Evolutionary conservation across 2,113 vertebrate genomes (phyloP).

Genomic region (Sebastes fasciatus): DNA sequence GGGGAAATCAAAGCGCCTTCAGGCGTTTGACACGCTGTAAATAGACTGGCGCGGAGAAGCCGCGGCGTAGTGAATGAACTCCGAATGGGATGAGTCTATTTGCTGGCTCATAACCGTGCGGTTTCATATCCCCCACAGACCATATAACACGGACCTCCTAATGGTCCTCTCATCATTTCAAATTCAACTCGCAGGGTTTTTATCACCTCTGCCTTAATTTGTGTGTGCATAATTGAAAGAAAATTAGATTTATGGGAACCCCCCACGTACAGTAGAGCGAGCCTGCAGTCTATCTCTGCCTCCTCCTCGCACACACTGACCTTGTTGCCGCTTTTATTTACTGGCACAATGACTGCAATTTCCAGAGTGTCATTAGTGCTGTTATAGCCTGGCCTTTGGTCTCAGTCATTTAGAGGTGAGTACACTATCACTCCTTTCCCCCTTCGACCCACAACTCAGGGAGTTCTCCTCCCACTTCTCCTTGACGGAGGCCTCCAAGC

Average conservation of each 20-base stretch:
- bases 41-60: slow-evolving; percentile 50
- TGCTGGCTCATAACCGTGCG: slow-evolving; percentile 56
- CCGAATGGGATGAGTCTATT: slow-evolving; percentile 72
- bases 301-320: slow-evolving; percentile 39
- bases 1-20: slow-evolving; percentile 65
- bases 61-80: slow-evolving; percentile 38
- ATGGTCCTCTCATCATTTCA: slow-evolving; percentile 63
- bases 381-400: slow-evolving; percentile 64
- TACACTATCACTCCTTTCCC: slow-evolving; percentile 43
- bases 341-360: slow-evolving; percentile 67
- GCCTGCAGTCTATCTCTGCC: slow-evolving; percentile 34
- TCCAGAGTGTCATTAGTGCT: slow-evolving; percentile 71
- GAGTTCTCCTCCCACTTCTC: slow-evolving; percentile 7
- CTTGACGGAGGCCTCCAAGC: slow-evolving; percentile 4
- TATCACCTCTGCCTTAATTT: slow-evolving; percentile 71
- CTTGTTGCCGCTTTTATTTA: slow-evolving; percentile 75
- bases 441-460: slow-evolving; percentile 11
- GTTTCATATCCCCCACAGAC: slow-evolving; percentile 60
- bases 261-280: slow-evolving; percentile 32
- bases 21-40: slow-evolving; percentile 69
- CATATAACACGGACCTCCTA: slow-evolving; percentile 54
- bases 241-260: slow-evolving; percentile 66
- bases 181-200: slow-evolving; percentile 63
- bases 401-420: slow-evolving; percentile 67
- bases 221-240: slow-evolving; percentile 75